phyloP scores from a whole-genome alignment of 2,113 vertebrate species.

The Pandion haliaetus region DNA sequence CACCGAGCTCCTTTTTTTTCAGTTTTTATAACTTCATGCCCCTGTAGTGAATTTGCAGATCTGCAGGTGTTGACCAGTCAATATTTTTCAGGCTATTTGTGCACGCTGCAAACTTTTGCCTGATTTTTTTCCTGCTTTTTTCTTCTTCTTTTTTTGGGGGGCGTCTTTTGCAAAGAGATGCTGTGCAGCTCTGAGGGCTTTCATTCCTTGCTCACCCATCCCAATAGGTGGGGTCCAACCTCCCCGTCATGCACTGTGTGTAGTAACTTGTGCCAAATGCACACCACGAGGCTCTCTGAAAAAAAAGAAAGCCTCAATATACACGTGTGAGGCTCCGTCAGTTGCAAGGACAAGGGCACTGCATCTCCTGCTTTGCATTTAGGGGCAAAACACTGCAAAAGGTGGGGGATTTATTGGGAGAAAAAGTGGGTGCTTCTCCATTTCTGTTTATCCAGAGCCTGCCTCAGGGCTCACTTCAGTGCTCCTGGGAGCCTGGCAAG shows the following conservation, averaged over 20 bases:
- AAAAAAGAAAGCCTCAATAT: not conserved
- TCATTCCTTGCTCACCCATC: rapidly evolving
- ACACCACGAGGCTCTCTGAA: rapidly evolving
- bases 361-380: not conserved
- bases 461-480: not conserved
- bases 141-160: not conserved
- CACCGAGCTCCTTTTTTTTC: not conserved
- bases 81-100: not conserved
- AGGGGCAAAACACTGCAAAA: not conserved
- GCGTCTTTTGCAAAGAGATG: not conserved
- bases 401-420: not conserved
- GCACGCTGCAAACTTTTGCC: not conserved
- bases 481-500: not conserved
- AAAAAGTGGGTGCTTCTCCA: not conserved
- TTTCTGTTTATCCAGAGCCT: not conserved
- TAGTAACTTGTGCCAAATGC: not conserved
- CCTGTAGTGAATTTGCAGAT: not conserved
- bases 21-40: not conserved
- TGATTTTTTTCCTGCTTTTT: not conserved
- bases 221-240: rapidly evolving
- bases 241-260: not conserved
- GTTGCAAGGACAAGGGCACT: not conserved
- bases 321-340: rapidly evolving
- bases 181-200: not conserved
- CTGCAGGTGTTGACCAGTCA: not conserved